Evolutionary conservation across 23 tunicate genomes (phyloP), one percentile per base, ranked within the genome.

Genomic region (Trididemnum clinides): DNA sequence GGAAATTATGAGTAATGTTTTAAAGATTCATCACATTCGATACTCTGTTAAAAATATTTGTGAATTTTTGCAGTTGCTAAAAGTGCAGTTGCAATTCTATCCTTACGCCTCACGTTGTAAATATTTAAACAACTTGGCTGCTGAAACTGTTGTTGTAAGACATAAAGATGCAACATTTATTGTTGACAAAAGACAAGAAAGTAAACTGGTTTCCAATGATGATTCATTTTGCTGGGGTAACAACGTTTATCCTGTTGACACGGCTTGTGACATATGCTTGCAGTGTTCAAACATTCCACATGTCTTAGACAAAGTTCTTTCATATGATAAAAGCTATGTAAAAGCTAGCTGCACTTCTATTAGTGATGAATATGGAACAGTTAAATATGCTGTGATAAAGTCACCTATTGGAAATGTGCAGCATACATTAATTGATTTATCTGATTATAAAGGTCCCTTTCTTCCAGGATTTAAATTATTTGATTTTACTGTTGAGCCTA

Each of bases 321-420:
- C 28, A 6, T 23, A 27, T 44, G 64, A 77, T 15, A 34, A 62
- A 30, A 22, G 50, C 25, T 44, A 3, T 12, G 30, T 57, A 12
- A 34, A 5, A 18, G 36, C 85, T 33, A 57, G 33, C 0, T 12
- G 32, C 33, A 36, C 28, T 29, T 3, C 81, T 57, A 34, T 87
- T 0, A n/a, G 34, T 51, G 91, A 92, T 66, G 81, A 57, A 18
- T 25, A 85, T 85, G 98, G 98, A 50, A 54, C 31, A 0, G 85
- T 94, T 0, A 33, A 44, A 26, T 89, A 75, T 73, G 94, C 98
- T 22, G 90, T 94, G 2, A 15, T 94, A 3, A 82, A 89, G 64
- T 80, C 98, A 36, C 98, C 98, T 1, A 39, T 89, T 82, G 94
- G 90, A 10, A 94, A 94, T 51, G 51, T 94, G n/a, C 94, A 94